Evolutionary conservation across 2,113 vertebrate genomes (phyloP).

Genomic region (Arenaria interpres): DNA sequence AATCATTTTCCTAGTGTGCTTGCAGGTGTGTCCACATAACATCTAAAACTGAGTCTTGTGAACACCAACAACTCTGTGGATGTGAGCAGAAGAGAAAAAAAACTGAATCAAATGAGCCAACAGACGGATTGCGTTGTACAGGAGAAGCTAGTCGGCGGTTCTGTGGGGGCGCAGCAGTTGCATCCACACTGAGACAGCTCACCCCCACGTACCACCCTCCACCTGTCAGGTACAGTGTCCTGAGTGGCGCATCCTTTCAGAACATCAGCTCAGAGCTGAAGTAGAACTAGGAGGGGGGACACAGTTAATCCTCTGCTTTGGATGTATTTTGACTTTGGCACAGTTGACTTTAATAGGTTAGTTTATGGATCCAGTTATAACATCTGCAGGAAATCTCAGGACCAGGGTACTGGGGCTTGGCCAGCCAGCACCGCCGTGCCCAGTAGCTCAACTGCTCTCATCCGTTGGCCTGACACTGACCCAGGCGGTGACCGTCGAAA

Average conservation of each 20-base stretch:
- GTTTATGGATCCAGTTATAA: not conserved
- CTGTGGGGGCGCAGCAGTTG: not conserved
- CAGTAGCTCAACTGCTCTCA: not conserved
- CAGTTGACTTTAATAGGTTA: not conserved
- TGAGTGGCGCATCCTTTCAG: not conserved
- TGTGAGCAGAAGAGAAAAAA: not conserved
- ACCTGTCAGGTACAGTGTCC: not conserved
- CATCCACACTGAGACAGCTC: not conserved
- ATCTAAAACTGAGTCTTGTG: not conserved
- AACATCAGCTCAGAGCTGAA: not conserved
- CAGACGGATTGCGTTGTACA: not conserved
- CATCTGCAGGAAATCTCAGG: not conserved
- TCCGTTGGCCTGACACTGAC: not conserved
- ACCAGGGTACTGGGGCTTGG: not conserved
- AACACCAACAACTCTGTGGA: not conserved
- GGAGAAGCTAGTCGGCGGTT: not conserved
- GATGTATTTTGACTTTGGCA: not conserved
- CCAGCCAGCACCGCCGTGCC: too few species aligned
- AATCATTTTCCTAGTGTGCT: not conserved
- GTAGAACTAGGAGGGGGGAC: not conserved
- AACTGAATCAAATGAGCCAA: not conserved
- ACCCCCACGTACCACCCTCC: not conserved
- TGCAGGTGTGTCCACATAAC: not conserved
- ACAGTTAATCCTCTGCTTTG: not conserved
- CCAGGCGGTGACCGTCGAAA: rapidly evolving